Evolutionary conservation across 2,888 invertebrate genomes (phyloP).

Genomic region (Margaritifera margaritifera): DNA sequence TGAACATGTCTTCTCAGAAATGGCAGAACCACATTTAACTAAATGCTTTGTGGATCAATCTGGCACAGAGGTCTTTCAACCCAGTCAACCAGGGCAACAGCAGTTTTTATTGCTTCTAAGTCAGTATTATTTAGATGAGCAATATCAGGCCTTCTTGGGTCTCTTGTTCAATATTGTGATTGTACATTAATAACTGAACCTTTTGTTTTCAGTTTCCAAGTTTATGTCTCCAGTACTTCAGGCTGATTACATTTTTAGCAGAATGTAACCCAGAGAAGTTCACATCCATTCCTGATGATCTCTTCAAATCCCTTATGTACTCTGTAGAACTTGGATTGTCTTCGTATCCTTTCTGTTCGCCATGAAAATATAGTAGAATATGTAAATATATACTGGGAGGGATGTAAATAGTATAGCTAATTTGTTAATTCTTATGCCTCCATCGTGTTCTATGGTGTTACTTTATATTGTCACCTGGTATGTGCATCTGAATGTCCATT

Average conservation of each 20-base stretch:
- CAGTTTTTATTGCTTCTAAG: background rate
- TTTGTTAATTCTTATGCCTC: background rate
- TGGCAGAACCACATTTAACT: too few relatives aligned
- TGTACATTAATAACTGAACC: background rate
- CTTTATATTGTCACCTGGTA: background rate
- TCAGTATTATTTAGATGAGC: background rate
- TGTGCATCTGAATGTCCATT: too few relatives aligned
- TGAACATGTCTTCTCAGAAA: too few relatives aligned
- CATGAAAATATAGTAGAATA: background rate
- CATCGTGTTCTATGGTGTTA: background rate
- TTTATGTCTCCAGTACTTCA: constrained; percentile 80
- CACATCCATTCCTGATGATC: constrained; percentile 62
- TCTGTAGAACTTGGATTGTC: constrained; percentile 67
- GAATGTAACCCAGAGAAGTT: constrained; percentile 81
- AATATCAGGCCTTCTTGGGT: background rate
- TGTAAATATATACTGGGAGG: too few relatives aligned
- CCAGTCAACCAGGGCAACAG: background rate
- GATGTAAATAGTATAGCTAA: background rate
- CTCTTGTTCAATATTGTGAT: background rate
- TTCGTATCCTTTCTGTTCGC: constrained; percentile 63
- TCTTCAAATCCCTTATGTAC: constrained; percentile 67
- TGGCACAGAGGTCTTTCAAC: too few relatives aligned
- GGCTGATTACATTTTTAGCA: constrained; percentile 80
- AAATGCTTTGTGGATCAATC: too few relatives aligned
- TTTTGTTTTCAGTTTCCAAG: constrained; percentile 77